Evolutionary conservation across 2,888 invertebrate species (phyloP).

Genomic region (Lochmaea crataegi): DNA sequence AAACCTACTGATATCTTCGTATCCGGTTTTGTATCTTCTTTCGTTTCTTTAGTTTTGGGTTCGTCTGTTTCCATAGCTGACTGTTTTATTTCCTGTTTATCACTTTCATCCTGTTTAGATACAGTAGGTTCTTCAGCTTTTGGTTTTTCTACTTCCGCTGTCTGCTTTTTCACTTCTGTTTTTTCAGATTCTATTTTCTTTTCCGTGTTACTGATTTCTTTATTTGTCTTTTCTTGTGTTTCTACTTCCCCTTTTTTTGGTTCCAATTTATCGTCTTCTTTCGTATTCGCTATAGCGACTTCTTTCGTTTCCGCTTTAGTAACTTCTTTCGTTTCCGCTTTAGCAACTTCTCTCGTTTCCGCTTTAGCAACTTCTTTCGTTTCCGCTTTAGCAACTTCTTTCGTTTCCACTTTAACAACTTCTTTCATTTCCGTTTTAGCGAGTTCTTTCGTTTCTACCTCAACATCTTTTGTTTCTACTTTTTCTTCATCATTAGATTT

Average conservation of each 20-base stretch:
- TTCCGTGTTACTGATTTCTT: constrained; percentile 55
- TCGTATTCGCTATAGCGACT: constrained; percentile 21
- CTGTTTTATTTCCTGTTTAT: neutral
- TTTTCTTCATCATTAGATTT: neutral
- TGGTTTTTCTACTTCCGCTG: constrained; percentile 36
- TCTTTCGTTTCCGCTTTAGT: constrained; percentile 32
- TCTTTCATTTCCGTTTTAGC: constrained; percentile 32
- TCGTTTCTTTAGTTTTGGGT: constrained; percentile 48
- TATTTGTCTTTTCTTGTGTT: constrained; percentile 50
- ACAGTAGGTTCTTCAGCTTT: constrained; percentile 38
- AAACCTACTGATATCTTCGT: constrained; percentile 5
- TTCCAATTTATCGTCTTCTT: constrained; percentile 48
- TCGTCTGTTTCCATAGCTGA: constrained; percentile 11
- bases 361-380: constrained; percentile 43
- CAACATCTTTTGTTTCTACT: neutral
- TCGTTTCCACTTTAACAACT: constrained; percentile 23
- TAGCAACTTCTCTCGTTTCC: neutral
- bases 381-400: constrained; percentile 48
- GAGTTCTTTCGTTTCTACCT: constrained; percentile 22
- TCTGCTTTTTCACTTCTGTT: constrained; percentile 56
- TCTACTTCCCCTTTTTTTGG: constrained; percentile 40
- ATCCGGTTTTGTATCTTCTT: constrained; percentile 56
- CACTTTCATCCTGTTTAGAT: constrained; percentile 50
- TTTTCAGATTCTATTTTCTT: constrained; percentile 45
- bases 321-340: constrained; percentile 22